These are phyloP conservation scores for Chelmon rostratus DNA, from an alignment of 2,797 vertebrate genomes.

Conservation along the genomic window DNA sequence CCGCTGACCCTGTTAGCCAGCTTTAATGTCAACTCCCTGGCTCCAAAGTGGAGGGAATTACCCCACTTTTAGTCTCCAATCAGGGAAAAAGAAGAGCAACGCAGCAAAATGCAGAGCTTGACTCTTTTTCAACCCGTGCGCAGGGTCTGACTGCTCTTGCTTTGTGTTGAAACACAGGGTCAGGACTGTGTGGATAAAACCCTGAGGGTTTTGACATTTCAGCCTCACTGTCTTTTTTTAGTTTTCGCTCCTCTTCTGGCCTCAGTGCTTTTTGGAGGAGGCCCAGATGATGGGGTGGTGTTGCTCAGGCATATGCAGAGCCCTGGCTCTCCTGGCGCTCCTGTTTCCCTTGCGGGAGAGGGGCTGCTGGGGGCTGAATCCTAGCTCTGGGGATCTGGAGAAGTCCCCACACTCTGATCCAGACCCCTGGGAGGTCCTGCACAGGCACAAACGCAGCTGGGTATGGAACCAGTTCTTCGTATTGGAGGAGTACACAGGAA, in stretches of 20 bases:
- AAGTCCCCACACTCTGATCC: constrained; percentile 69
- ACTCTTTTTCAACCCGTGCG: constrained; percentile 56
- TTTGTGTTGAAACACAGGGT: constrained; percentile 72
- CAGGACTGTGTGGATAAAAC: constrained; percentile 77
- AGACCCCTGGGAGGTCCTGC: constrained; percentile 82
- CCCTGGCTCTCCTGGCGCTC: constrained; percentile 88
- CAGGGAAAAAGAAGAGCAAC: constrained; percentile 67
- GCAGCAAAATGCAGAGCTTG: constrained; percentile 73
- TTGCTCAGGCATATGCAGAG: constrained; percentile 75
- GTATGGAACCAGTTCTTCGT: constrained; percentile 99
- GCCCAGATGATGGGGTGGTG: constrained; percentile 90
- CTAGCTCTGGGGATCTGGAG: constrained; percentile 75
- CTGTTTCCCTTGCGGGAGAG: constrained; percentile 88
- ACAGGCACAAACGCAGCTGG: constrained; percentile 96
- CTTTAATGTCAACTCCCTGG: constrained; percentile 83
- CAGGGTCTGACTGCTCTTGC: constrained; percentile 64
- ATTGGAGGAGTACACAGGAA: constrained; percentile 97
- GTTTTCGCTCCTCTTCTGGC: constrained; percentile 62
- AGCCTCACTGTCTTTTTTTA: constrained; percentile 52
- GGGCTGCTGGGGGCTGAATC: constrained; percentile 82
- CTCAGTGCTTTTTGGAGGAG: constrained; percentile 60
- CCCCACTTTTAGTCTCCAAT: constrained; percentile 81
- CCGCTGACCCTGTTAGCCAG: constrained; percentile 80
- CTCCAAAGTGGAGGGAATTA: constrained; percentile 86
- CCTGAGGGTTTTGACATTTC: constrained; percentile 80